phyloP scores from a whole-genome alignment of 2,888 invertebrate species.

The Muschampia staudingeri region DNA sequence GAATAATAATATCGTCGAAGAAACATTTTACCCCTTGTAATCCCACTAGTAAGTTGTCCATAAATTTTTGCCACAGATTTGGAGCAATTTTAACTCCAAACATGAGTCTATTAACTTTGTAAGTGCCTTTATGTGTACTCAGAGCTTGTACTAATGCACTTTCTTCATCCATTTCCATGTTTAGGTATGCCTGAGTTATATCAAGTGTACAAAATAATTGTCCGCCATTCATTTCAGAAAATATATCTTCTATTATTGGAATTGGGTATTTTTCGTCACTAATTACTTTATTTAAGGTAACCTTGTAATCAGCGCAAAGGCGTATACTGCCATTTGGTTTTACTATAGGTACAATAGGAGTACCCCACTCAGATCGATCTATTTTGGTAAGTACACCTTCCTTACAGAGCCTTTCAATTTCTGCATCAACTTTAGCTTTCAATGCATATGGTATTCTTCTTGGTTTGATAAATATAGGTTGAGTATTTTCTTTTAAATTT shows the following conservation, averaged over 20 bases:
- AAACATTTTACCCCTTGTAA: constrained; percentile 70
- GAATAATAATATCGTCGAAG: constrained; percentile 71
- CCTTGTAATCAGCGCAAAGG: constrained; percentile 49
- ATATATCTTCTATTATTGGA: constrained; percentile 58
- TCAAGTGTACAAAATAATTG: constrained; percentile 55
- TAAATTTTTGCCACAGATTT: constrained; percentile 70
- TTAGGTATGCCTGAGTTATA: constrained; percentile 50
- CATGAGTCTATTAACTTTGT: constrained; percentile 71
- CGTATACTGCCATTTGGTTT: constrained; percentile 49
- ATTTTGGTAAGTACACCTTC: not conserved
- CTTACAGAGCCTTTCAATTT: constrained; percentile 4
- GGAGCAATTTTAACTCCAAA: constrained; percentile 72
- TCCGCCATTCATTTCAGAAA: constrained; percentile 48
- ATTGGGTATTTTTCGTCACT: constrained; percentile 54
- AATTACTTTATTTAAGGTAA: constrained; percentile 41
- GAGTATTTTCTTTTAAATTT: constrained; percentile 41
- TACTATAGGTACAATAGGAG: constrained; percentile 45
- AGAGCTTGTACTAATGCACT: constrained; percentile 23
- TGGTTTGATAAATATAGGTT: not conserved
- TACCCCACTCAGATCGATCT: not conserved
- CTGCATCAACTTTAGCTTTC: not conserved
- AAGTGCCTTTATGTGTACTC: constrained; percentile 71
- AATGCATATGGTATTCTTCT: not conserved
- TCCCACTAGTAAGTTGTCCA: constrained; percentile 71
- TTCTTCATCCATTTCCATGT: constrained; percentile 36